Evolutionary conservation across 2,113 vertebrate species (phyloP).

Genomic region (Pagrus major): DNA sequence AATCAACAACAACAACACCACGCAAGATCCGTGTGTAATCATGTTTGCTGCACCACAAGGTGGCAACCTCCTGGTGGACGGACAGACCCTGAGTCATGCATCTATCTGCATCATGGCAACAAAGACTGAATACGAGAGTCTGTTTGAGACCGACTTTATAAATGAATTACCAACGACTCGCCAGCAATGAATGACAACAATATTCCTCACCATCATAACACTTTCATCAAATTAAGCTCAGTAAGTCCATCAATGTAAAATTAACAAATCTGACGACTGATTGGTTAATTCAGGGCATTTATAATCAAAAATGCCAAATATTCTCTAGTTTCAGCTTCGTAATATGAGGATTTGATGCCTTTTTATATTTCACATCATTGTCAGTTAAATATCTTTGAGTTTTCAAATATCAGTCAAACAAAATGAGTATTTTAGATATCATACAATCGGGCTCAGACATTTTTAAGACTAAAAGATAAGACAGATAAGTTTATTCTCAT

Average conservation of each 20-base stretch:
- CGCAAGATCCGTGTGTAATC: constrained; percentile 55
- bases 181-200: not conserved
- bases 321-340: not conserved
- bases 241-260: not conserved
- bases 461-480: not conserved
- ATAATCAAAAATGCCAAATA: not conserved
- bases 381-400: not conserved
- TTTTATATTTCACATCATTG: not conserved
- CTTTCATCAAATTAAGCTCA: not conserved
- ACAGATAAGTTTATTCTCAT: not conserved
- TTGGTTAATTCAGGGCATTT: not conserved
- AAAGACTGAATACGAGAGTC: not conserved
- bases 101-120: not conserved
- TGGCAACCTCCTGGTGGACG: constrained; percentile 40
- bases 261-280: not conserved
- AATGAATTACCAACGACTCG: not conserved
- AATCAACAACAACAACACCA: constrained; percentile 45
- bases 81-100: constrained; percentile 26
- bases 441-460: not conserved
- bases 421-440: not conserved
- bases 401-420: not conserved
- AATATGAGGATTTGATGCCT: not conserved
- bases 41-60: constrained; percentile 53
- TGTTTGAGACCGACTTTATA: not conserved
- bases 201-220: not conserved